Evolutionary conservation across 2,888 invertebrate species (phyloP), one percentile per base, ranked within the genome.

Genomic region (Ichneumon xanthorius): DNA sequence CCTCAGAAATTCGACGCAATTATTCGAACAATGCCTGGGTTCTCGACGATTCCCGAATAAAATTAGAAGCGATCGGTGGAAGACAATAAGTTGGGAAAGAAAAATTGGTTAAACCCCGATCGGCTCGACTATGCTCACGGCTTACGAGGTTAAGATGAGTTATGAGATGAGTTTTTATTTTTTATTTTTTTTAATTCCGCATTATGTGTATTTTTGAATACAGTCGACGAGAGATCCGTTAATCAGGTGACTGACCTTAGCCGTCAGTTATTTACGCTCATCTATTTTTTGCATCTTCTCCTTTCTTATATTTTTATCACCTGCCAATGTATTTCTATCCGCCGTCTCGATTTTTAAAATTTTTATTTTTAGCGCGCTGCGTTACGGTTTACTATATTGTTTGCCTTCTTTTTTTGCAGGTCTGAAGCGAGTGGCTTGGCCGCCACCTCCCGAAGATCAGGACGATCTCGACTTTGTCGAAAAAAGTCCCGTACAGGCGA

Each of bases 381-480:
- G 48, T 2, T 33, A 37, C 37, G 1, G 22, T 55, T 14, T 33
- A 45, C 45, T 37, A 67, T 22, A 55, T 14, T n/a, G 33, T 33
- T n/a, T 63, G n/a, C 33, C 0, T 19, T 37, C 37, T 76, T 68
- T 94, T 94, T 93, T 95, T 95, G 16, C 95, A 97, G 97, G 97
- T 94, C 95, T 96, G 91, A 98, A 97, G 95, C 96, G 97, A 95
- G 97, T 98, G 92, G 97, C 97, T 94, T 98, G 98, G 98, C 98
- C 98, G 88, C 97, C 97, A 90, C 96, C 95, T 89, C 95, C 95
- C 89, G 96, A 96, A 93, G 96, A 96, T 88, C 96, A 96, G 93
- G 96, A 96, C 88, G 95, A 95, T 94, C 94, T 95, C 90, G 95
- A 96, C 89, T 95, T 93, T 86, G 90, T 93, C 67, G 95, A 95